Conservation (phyloP, 2,888 invertebrate genomes). For the Drosophila testacea region DNA sequence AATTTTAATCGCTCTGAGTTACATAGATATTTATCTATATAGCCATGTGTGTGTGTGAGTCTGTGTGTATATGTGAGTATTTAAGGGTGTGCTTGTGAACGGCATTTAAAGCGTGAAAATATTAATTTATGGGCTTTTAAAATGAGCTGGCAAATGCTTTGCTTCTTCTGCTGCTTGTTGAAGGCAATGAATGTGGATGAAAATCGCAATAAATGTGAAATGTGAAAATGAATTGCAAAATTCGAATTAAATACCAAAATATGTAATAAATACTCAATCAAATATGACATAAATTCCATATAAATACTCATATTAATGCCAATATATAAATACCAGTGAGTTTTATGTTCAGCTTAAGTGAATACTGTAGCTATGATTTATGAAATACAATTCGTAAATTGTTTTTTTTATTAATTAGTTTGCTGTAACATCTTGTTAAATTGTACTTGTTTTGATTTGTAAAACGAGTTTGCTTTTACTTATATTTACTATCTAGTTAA, state of each 20-base stretch:
- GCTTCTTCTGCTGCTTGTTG: background rate
- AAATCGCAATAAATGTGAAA: slow-evolving; percentile 56
- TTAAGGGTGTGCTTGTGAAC: slow-evolving; percentile 29
- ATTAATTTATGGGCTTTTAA: slow-evolving; percentile 75
- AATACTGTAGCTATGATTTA: slow-evolving; percentile 15
- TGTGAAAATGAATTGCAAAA: slow-evolving; percentile 53
- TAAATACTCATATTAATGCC: slow-evolving; percentile 51
- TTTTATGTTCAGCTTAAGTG: slow-evolving; percentile 22
- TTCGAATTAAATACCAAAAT: slow-evolving; percentile 56
- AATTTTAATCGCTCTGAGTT: slow-evolving; percentile 70
- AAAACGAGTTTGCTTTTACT: background rate
- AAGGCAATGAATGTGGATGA: slow-evolving; percentile 40
- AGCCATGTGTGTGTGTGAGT: slow-evolving; percentile 21
- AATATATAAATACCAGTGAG: slow-evolving; percentile 39
- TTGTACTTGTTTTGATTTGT: background rate
- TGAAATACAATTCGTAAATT: background rate
- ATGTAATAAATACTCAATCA: slow-evolving; percentile 45
- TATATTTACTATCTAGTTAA: background rate
- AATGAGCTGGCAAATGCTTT: slow-evolving; percentile 50
- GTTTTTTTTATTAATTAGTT: slow-evolving; percentile 8
- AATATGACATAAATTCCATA: slow-evolving; percentile 56
- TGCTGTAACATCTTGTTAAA: background rate
- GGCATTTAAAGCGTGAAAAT: slow-evolving; percentile 78
- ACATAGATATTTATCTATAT: slow-evolving; percentile 12
- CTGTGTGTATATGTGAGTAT: slow-evolving; percentile 29